These are phyloP conservation scores for Poecile montanus DNA, from an alignment of 2,797 vertebrate genomes.

Conservation along the genomic window DNA sequence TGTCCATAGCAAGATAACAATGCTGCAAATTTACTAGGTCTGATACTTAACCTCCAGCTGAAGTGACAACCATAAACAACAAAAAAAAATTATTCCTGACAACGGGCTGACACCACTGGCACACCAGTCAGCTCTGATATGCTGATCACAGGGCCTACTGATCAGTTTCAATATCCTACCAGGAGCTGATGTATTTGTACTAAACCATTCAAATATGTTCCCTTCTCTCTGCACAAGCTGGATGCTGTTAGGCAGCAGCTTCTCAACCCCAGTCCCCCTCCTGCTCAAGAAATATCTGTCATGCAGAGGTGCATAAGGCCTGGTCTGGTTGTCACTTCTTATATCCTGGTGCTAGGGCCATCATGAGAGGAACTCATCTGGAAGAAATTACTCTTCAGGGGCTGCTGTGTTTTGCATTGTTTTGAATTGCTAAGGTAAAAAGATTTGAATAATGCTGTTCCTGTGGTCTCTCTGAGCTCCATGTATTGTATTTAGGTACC, in stretches of 20 bases:
- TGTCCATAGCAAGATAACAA: neutral
- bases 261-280: neutral
- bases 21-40: neutral
- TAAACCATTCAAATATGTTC: neutral
- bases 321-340: conserved; percentile 22
- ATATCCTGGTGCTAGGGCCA: neutral
- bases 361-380: neutral
- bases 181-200: neutral
- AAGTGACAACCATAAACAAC: conserved; percentile 17
- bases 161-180: conserved; percentile 16
- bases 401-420: neutral
- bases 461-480: accelerated
- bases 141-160: neutral
- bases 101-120: neutral
- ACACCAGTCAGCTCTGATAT: neutral
- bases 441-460: neutral
- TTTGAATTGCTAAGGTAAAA: neutral
- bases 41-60: neutral
- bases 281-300: neutral
- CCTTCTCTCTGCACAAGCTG: neutral
- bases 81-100: neutral
- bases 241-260: neutral
- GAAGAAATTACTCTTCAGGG: neutral
- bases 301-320: neutral
- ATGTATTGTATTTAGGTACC: neutral